phyloP scores from a whole-genome alignment of 2,888 invertebrate species.

The Parnassius orleans region DNA sequence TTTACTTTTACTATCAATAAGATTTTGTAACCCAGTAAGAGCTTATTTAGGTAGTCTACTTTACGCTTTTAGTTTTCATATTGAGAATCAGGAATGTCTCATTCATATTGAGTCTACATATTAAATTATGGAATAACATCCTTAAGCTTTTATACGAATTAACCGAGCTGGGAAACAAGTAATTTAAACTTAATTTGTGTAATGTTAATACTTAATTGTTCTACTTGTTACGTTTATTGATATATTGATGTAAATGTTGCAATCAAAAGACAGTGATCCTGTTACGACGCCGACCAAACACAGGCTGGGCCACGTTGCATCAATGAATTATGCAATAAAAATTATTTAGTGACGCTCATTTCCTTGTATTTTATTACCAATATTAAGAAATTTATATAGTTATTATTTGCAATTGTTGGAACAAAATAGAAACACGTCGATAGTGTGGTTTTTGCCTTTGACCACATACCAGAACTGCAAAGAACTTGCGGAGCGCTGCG shows the following conservation, averaged over 20 bases:
- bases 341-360: conserved; percentile 27
- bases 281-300: conserved; percentile 60
- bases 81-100: too few species aligned
- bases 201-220: too few species aligned
- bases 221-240: too few species aligned
- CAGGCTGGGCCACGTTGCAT: conserved; percentile 42
- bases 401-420: too few species aligned
- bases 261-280: conserved; percentile 70
- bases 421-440: conserved; percentile 19
- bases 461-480: conserved; percentile 17
- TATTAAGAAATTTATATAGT: neutral
- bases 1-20: conserved; percentile 24
- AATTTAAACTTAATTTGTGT: too few species aligned
- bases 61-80: conserved; percentile 13
- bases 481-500: conserved; percentile 13
- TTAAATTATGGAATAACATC: too few species aligned
- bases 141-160: too few species aligned
- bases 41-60: conserved; percentile 9
- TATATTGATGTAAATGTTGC: conserved; percentile 30
- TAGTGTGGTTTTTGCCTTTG: conserved; percentile 15
- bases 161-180: too few species aligned
- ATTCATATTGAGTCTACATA: too few species aligned
- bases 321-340: conserved; percentile 59
- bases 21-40: conserved; percentile 19
- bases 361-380: neutral